Percentiles rank a stretch among this genome's conserved stretches.
phyloP scores from a whole-genome alignment of 2,113 vertebrate species.

The Elgaria multicarinata region DNA sequence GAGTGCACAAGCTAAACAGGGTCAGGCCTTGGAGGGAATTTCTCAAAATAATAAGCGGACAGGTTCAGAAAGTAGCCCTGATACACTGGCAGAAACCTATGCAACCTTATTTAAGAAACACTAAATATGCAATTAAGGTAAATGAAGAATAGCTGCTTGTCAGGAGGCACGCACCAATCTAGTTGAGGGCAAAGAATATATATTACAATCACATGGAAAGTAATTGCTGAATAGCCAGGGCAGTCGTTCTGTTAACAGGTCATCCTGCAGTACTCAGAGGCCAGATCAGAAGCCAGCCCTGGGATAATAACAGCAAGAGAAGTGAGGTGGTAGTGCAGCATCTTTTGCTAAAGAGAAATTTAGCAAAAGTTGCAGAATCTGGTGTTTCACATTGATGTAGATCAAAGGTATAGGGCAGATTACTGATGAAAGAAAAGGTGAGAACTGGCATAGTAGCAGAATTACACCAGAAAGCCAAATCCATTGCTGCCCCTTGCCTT shows the following conservation, averaged over 20 bases:
- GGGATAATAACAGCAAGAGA: background rate
- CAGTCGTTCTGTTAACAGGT: background rate
- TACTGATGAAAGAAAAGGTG: background rate
- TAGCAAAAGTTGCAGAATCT: background rate
- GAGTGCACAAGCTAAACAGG: conserved; percentile 12
- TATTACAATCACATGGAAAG: background rate
- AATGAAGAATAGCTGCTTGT: background rate
- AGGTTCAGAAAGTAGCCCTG: background rate
- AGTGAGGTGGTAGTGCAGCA: background rate
- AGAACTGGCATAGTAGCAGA: background rate
- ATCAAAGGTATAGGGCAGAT: background rate
- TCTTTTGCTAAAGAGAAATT: background rate
- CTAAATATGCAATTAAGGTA: conserved; percentile 4
- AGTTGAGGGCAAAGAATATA: background rate
- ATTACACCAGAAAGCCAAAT: background rate
- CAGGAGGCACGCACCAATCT: background rate
- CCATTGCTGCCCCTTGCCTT: background rate
- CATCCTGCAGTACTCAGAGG: background rate
- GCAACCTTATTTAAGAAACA: conserved; percentile 27
- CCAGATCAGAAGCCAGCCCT: background rate
- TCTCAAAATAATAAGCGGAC: conserved; percentile 11
- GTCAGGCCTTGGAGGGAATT: background rate
- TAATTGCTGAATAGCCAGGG: background rate
- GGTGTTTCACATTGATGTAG: background rate
- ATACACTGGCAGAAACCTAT: background rate